Evolutionary conservation across 1,140 invertebrate genomes (phyloP).

Genomic region (Oryctes rhinoceros): DNA sequence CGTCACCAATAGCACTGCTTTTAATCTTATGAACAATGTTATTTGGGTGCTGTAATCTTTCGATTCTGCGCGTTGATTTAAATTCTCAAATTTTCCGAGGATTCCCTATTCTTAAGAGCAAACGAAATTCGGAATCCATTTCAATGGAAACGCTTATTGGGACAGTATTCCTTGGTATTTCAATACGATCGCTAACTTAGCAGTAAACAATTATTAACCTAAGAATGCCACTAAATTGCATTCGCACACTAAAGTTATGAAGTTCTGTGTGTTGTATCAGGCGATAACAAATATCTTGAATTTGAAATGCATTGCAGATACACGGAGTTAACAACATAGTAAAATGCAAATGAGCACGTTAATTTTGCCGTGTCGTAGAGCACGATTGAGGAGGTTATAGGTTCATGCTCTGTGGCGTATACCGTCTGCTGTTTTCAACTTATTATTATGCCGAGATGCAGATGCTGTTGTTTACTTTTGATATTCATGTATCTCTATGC

Average conservation of each 20-base stretch:
- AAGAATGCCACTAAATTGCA: neutral
- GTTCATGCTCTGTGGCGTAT: neutral
- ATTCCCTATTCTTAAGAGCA: no score
- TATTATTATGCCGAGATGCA: constrained; percentile 24
- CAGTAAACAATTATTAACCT: neutral
- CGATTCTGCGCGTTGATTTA: no score
- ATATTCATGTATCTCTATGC: neutral
- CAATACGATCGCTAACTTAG: neutral
- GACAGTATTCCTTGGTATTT: neutral
- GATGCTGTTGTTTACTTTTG: constrained; percentile 16
- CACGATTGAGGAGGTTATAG: constrained; percentile 3
- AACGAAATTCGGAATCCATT: no score
- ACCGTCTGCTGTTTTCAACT: neutral
- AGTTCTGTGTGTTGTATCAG: neutral
- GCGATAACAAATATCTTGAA: constrained; percentile 35
- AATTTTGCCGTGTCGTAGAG: constrained; percentile 22
- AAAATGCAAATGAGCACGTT: constrained; percentile 40
- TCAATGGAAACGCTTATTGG: no score
- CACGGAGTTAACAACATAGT: constrained; percentile 37
- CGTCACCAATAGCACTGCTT: no score
- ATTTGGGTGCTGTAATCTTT: no score
- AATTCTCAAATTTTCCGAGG: no score
- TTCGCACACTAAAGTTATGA: neutral
- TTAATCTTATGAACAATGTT: no score
- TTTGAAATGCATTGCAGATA: constrained; percentile 40